Conservation (phyloP, 2,888 invertebrate genomes). For the Polymixis lichenea region DNA sequence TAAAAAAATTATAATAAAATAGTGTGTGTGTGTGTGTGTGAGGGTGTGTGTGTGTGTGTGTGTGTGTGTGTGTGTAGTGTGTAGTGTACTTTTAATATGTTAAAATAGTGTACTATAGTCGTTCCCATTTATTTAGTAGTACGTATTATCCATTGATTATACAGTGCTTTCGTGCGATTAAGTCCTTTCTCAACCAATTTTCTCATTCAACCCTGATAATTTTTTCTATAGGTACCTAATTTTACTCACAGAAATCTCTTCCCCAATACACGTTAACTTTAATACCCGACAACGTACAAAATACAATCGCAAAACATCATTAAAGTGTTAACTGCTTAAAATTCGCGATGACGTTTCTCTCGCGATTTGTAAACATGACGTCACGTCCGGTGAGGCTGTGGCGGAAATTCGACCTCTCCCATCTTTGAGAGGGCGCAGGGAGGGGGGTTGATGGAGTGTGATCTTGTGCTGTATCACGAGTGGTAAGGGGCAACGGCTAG, state of each 20-base stretch:
- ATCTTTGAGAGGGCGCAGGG: constrained; percentile 67
- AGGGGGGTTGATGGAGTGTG: constrained; percentile 52
- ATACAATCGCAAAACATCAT: constrained; percentile 70
- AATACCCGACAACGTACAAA: constrained; percentile 29
- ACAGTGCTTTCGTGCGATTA: too few species aligned
- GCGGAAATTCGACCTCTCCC: constrained; percentile 88
- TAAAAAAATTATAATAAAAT: too few species aligned
- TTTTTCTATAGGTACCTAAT: background rate
- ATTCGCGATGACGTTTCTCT: constrained; percentile 86
- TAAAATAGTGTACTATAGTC: too few species aligned
- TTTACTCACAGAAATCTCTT: background rate
- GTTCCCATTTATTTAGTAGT: too few species aligned
- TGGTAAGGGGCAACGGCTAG: constrained; percentile 15
- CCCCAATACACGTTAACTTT: background rate
- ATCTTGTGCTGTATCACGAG: constrained; percentile 58
- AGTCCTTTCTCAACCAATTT: background rate
- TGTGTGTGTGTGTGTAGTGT: too few species aligned
- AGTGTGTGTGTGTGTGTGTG: too few species aligned
- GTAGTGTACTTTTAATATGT: too few species aligned
- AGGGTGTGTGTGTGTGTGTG: too few species aligned
- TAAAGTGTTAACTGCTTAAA: constrained; percentile 81
- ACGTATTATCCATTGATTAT: too few species aligned
- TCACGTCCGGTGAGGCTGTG: constrained; percentile 87
- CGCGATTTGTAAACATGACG: constrained; percentile 90
- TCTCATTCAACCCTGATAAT: background rate